These are phyloP conservation scores for Drosophila fulvimacula DNA, from an alignment of 2,888 invertebrate species.

Conservation along the genomic window DNA sequence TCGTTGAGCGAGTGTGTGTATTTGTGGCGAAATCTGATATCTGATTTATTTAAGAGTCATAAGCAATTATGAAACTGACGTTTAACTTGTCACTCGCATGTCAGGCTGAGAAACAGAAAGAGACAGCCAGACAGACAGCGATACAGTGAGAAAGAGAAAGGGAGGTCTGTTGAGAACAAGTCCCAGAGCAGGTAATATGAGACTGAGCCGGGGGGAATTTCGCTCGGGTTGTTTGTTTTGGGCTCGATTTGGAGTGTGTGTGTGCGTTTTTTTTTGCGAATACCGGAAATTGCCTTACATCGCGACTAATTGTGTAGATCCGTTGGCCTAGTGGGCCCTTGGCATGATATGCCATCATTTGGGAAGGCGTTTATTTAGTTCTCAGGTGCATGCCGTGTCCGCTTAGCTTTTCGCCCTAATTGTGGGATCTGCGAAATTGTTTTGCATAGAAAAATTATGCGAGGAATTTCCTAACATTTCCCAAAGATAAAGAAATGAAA, in stretches of 20 bases:
- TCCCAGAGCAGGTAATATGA: slow-evolving; percentile 34
- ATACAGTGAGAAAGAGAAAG: not conserved
- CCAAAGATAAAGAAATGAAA: slow-evolving; percentile 39
- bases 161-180: slow-evolving; percentile 18
- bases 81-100: slow-evolving; percentile 74
- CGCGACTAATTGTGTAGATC: slow-evolving; percentile 67
- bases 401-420: slow-evolving; percentile 45
- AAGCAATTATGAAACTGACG: slow-evolving; percentile 74
- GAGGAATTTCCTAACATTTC: slow-evolving; percentile 60
- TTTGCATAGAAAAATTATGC: slow-evolving; percentile 60
- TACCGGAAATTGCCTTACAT: slow-evolving; percentile 50
- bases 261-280: slow-evolving; percentile 4
- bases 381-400: slow-evolving; percentile 35
- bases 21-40: slow-evolving; percentile 71
- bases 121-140: not conserved
- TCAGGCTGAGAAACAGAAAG: slow-evolving; percentile 10
- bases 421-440: slow-evolving; percentile 57
- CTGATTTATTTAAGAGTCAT: slow-evolving; percentile 69
- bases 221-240: slow-evolving; percentile 11
- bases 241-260: slow-evolving; percentile 9
- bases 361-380: slow-evolving; percentile 16
- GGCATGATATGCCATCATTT: slow-evolving; percentile 44
- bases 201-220: slow-evolving; percentile 26
- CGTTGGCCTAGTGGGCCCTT: slow-evolving; percentile 59
- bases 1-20: slow-evolving; percentile 9